Evolutionary conservation across 2,113 vertebrate genomes (phyloP).

Genomic region (Onychostoma macrolepis): DNA sequence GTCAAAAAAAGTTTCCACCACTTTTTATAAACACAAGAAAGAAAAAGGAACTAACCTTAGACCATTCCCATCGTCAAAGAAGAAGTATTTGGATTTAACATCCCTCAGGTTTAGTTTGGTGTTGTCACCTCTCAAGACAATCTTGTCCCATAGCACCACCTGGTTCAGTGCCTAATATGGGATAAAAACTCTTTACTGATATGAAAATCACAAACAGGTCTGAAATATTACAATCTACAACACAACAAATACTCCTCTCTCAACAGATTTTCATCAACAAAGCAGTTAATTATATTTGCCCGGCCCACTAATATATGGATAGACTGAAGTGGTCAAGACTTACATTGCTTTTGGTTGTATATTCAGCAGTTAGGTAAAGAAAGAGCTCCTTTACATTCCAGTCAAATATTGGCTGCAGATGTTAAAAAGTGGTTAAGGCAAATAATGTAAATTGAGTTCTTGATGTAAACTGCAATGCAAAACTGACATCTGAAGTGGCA

Average conservation of each 20-base stretch:
- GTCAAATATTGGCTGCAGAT: constrained; percentile 96
- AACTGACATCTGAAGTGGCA: background rate
- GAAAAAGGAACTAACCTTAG: constrained; percentile 79
- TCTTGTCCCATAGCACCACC: constrained; percentile 98
- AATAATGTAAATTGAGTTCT: constrained; percentile 45
- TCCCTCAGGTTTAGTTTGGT: constrained; percentile 89
- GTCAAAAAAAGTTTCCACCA: background rate
- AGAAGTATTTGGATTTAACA: constrained; percentile 97
- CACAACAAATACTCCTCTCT: background rate
- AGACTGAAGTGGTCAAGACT: constrained; percentile 66
- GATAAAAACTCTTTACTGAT: constrained; percentile 54
- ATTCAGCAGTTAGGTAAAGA: constrained; percentile 96
- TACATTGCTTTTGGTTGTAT: constrained; percentile 94
- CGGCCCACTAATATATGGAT: background rate
- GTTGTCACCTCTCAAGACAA: constrained; percentile 90
- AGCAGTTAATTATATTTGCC: background rate
- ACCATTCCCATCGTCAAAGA: constrained; percentile 98
- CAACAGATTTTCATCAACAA: background rate
- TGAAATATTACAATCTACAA: background rate
- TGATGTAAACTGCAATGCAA: background rate
- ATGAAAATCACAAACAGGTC: constrained; percentile 25
- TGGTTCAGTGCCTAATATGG: constrained; percentile 90
- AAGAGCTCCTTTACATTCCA: constrained; percentile 99
- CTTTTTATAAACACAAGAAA: background rate
- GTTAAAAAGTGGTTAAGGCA: constrained; percentile 81